These are phyloP conservation scores for Apeltes quadracus DNA, from an alignment of 2,113 vertebrate species.

Conservation along the genomic window DNA sequence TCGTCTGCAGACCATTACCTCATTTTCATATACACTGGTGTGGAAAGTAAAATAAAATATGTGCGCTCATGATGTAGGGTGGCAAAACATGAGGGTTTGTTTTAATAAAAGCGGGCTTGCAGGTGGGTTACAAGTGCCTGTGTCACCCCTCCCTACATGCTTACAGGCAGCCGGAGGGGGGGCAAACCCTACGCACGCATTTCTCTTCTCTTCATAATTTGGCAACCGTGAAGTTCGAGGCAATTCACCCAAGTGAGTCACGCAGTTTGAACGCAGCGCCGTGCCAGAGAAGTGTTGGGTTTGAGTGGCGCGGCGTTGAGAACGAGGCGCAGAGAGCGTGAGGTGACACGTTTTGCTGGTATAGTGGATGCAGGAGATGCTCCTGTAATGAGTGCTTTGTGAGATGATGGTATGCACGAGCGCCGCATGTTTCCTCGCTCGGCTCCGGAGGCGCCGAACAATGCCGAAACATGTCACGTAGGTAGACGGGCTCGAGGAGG, in stretches of 20 bases:
- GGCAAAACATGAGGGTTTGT: constrained; percentile 37
- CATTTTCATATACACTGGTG: constrained; percentile 31
- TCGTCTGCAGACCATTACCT: constrained; percentile 25
- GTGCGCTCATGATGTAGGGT: constrained; percentile 34
- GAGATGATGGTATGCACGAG: constrained; percentile 74
- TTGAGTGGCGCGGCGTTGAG: constrained; percentile 53
- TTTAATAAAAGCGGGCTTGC: constrained; percentile 33
- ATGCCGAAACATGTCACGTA: constrained; percentile 66
- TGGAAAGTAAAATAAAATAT: constrained; percentile 51
- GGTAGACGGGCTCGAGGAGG: constrained; percentile 20
- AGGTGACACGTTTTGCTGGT: constrained; percentile 79
- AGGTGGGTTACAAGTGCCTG: constrained; percentile 23
- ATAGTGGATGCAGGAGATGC: constrained; percentile 70
- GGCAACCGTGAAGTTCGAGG: constrained; percentile 59
- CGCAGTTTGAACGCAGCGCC: constrained; percentile 41
- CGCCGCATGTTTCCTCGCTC: constrained; percentile 57
- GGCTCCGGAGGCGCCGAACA: constrained; percentile 62
- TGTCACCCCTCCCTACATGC: neutral
- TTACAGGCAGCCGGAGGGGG: constrained; percentile 53
- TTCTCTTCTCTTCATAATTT: constrained; percentile 67
- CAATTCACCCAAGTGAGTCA: constrained; percentile 81
- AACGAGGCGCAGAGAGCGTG: constrained; percentile 62
- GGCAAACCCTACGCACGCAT: constrained; percentile 53
- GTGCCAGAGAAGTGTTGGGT: constrained; percentile 66
- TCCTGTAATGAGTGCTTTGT: constrained; percentile 78